Evolutionary conservation across 2,113 vertebrate species (phyloP).

Genomic region (Zosterops pallidus): DNA sequence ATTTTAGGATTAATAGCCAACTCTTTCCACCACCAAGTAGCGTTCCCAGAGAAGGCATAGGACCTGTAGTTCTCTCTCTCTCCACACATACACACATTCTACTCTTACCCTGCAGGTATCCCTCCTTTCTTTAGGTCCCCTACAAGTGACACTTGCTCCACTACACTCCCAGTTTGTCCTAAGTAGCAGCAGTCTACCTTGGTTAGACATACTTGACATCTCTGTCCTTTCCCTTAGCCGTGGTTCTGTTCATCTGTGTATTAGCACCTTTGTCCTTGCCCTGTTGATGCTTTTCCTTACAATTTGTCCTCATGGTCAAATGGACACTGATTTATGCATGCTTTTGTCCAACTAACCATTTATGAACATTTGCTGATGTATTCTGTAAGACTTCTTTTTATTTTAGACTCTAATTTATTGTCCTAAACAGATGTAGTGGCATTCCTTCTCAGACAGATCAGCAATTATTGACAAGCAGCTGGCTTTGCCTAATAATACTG

Average conservation of each 20-base stretch:
- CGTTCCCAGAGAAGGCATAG: background rate
- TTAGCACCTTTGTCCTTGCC: background rate
- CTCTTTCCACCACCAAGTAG: background rate
- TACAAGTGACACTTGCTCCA: background rate
- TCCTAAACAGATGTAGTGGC: background rate
- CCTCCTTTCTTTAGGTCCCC: background rate
- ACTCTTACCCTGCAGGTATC: background rate
- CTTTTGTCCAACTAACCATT: background rate
- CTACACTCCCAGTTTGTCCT: background rate
- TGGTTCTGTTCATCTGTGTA: background rate
- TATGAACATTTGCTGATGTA: background rate
- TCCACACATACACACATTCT: too few species aligned
- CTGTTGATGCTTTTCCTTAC: background rate
- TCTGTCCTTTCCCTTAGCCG: background rate
- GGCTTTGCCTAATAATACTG: background rate
- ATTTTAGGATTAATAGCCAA: background rate
- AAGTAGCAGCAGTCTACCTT: background rate
- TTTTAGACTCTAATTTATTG: background rate
- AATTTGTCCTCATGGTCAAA: background rate
- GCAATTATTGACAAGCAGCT: background rate
- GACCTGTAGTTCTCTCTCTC: background rate
- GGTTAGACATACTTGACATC: background rate
- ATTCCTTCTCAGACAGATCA: background rate
- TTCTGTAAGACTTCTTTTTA: background rate
- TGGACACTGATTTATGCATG: background rate